Percentiles rank a stretch among this genome's conserved stretches.
These are phyloP conservation scores for Ataeniobius toweri DNA, from an alignment of 2,797 vertebrate genomes.

Conservation along the genomic window DNA sequence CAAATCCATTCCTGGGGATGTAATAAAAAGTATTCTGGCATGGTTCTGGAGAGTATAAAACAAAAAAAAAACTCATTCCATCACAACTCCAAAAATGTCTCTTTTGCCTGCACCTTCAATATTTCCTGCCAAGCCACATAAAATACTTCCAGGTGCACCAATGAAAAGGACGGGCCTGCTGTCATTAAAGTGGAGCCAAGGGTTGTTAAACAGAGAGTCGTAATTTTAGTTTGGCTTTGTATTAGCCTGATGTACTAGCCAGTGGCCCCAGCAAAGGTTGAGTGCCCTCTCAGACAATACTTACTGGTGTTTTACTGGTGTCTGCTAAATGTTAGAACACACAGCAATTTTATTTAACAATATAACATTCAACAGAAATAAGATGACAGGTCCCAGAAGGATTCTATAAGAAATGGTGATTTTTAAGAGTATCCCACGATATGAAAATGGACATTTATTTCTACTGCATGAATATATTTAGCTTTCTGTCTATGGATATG, in stretches of 20 bases:
- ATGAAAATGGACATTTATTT: no score
- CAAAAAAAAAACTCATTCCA: conserved; percentile 55
- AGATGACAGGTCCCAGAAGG: background rate
- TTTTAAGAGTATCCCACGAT: background rate
- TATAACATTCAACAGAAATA: background rate
- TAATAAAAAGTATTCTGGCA: conserved; percentile 58
- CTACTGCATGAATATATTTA: no score
- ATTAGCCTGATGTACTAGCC: conserved; percentile 55
- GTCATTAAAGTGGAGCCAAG: conserved; percentile 57
- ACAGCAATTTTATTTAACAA: conserved; percentile 51
- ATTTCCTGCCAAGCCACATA: conserved; percentile 70
- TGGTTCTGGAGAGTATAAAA: conserved; percentile 40
- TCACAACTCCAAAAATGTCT: conserved; percentile 56
- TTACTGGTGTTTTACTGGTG: conserved; percentile 68
- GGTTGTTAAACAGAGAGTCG: conserved; percentile 69
- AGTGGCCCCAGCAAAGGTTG: conserved; percentile 53
- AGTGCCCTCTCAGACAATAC: conserved; percentile 50
- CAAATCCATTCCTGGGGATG: conserved; percentile 50
- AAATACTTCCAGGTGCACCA: conserved; percentile 78
- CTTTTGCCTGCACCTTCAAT: conserved; percentile 58
- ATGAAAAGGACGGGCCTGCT: conserved; percentile 64
- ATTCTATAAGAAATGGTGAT: background rate
- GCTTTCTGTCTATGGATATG: no score
- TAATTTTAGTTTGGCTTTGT: conserved; percentile 70
- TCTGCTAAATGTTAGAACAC: conserved; percentile 69